phyloP scores from a whole-genome alignment of 2,113 vertebrate genomes.

The Taxidea taxus region DNA sequence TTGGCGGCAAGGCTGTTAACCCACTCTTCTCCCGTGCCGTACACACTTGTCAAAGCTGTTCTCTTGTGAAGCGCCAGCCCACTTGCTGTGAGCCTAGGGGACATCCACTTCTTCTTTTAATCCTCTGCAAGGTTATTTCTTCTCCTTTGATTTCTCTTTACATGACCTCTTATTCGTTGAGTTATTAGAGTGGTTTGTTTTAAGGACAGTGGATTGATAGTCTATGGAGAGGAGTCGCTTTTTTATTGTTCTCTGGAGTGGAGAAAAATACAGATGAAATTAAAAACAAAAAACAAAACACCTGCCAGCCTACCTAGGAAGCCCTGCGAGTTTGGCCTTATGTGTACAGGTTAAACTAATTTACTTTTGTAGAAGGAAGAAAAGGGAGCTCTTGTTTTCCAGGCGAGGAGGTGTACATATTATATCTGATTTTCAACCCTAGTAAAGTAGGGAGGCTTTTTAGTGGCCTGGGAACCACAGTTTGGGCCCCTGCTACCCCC shows the following conservation, averaged over 20 bases:
- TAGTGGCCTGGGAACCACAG: fast-evolving
- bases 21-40: neutral
- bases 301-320: neutral
- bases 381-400: neutral
- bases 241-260: neutral
- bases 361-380: neutral
- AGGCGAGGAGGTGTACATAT: neutral
- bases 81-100: neutral
- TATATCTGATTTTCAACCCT: neutral
- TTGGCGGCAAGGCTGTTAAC: neutral
- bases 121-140: neutral
- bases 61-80: neutral
- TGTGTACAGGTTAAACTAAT: neutral
- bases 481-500: too few species aligned
- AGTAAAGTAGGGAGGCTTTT: neutral
- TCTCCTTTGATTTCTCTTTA: neutral
- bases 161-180: neutral
- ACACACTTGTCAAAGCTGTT: neutral
- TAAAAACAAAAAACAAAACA: neutral
- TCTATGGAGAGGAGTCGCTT: neutral
- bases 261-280: neutral
- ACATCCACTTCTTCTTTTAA: neutral
- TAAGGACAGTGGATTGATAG: neutral
- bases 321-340: neutral
- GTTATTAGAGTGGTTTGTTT: neutral